Conservation (phyloP, 64 coral and sea anemone genomes). For the Hydrozoanthus tunicans region DNA sequence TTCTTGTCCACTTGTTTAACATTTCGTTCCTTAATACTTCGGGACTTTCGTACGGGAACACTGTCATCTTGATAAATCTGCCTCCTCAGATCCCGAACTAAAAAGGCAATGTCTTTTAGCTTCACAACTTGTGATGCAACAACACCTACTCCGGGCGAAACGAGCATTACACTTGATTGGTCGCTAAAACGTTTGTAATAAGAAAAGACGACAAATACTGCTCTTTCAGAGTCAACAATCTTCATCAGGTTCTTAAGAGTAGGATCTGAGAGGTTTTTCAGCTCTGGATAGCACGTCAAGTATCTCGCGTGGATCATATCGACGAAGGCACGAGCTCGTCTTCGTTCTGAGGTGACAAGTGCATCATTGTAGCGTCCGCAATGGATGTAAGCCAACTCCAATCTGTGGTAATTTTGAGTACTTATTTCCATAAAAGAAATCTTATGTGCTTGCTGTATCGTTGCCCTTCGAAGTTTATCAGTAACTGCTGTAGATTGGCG, state of each 20-base stretch:
- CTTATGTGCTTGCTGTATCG: conserved; percentile 17
- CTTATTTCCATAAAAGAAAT: conserved; percentile 27
- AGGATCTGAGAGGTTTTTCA: not conserved
- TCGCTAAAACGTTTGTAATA: not conserved
- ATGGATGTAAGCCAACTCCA: not conserved
- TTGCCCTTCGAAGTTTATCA: not conserved
- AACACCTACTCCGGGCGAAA: not conserved
- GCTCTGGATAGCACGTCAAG: not conserved
- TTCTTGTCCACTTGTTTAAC: not conserved
- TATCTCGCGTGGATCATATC: conserved; percentile 21
- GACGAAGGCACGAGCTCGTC: conserved; percentile 33
- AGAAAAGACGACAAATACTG: conserved; percentile 28
- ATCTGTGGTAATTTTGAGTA: not conserved
- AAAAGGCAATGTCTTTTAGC: not conserved
- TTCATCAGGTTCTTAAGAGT: not conserved
- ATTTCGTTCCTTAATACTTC: conserved; percentile 16
- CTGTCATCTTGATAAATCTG: not conserved
- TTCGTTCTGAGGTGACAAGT: conserved; percentile 38
- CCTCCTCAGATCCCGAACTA: not conserved
- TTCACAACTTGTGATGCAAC: not conserved
- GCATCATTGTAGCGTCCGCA: not conserved
- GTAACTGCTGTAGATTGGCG: not conserved
- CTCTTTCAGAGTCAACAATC: conserved; percentile 11
- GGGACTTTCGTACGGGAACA: conserved; percentile 27
- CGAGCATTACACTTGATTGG: not conserved